Conservation (phyloP, 2,797 vertebrate genomes). For the Phaenicophaeus curvirostris region DNA sequence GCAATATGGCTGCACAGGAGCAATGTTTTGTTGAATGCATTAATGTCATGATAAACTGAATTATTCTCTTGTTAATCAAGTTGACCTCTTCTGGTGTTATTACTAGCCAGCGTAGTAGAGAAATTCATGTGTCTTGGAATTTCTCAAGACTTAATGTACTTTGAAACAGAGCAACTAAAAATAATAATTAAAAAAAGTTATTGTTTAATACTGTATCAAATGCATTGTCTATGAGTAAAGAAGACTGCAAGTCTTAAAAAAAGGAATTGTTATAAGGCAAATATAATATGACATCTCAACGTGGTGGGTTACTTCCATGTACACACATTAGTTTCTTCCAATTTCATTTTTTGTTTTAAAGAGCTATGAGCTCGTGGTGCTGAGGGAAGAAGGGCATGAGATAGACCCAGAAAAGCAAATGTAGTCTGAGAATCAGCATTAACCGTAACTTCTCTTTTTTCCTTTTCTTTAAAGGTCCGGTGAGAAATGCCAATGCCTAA, state of each 20-base stretch:
- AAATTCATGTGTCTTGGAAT: not conserved
- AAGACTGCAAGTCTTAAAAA: not conserved
- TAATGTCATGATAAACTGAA: constrained; percentile 29
- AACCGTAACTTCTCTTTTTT: not conserved
- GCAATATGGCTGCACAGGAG: constrained; percentile 3
- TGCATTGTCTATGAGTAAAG: not conserved
- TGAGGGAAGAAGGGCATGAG: not conserved
- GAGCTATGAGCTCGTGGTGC: not conserved
- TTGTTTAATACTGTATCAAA: not conserved
- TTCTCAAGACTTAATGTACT: not conserved
- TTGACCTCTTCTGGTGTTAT: constrained; percentile 9
- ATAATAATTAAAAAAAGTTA: not conserved
- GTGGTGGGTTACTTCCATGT: not conserved
- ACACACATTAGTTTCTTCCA: not conserved
- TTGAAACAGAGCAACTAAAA: not conserved
- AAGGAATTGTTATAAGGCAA: not conserved
- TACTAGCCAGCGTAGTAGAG: not conserved
- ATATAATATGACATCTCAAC: accelerated
- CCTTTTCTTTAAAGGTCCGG: not conserved
- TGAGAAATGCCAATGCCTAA: not conserved
- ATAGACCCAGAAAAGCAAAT: not conserved
- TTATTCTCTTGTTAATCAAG: constrained; percentile 1
- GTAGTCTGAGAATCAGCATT: not conserved
- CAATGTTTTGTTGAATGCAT: constrained; percentile 24
- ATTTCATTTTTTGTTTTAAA: not conserved